Evolutionary conservation across 1,140 invertebrate species (phyloP).

Genomic region (Nylanderia fulva): DNA sequence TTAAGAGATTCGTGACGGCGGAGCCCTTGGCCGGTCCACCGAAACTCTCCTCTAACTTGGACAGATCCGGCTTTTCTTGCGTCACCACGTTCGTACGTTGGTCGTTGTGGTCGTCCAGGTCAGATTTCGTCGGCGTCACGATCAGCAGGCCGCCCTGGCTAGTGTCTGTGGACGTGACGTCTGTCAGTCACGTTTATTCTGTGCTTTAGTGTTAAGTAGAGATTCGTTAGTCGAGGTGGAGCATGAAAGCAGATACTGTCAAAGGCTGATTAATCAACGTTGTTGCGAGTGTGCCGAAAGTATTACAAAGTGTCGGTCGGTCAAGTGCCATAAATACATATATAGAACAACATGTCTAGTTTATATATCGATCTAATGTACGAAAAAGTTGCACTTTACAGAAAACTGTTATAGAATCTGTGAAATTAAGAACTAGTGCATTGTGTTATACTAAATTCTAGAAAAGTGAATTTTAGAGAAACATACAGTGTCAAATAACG

Average conservation of each 20-base stretch:
- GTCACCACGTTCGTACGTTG: constrained; percentile 25
- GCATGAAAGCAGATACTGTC: constrained; percentile 13
- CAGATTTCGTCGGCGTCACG: constrained; percentile 69
- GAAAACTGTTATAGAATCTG: not conserved
- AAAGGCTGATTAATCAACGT: constrained; percentile 20
- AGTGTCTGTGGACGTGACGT: constrained; percentile 82
- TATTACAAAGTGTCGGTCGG: constrained; percentile 26
- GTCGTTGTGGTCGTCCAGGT: constrained; percentile 50
- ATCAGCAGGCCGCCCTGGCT: constrained; percentile 74
- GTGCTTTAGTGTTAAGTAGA: constrained; percentile 29
- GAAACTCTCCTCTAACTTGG: constrained; percentile 75
- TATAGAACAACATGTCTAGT: not conserved
- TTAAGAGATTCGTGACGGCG: constrained; percentile 22
- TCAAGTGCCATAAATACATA: constrained; percentile 20
- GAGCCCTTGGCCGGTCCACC: constrained; percentile 70
- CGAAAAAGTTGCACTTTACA: not conserved
- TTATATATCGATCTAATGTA: not conserved
- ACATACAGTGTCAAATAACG: not conserved
- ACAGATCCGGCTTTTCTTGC: constrained; percentile 20
- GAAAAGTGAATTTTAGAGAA: not conserved
- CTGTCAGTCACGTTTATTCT: constrained; percentile 74
- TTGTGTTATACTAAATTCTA: not conserved
- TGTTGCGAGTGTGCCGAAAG: not conserved
- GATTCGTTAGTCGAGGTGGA: constrained; percentile 48
- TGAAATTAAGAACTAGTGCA: constrained; percentile 1